These are phyloP conservation scores for Forbesichthys agassizii DNA, from an alignment of 2,113 vertebrate species.

Conservation along the genomic window DNA sequence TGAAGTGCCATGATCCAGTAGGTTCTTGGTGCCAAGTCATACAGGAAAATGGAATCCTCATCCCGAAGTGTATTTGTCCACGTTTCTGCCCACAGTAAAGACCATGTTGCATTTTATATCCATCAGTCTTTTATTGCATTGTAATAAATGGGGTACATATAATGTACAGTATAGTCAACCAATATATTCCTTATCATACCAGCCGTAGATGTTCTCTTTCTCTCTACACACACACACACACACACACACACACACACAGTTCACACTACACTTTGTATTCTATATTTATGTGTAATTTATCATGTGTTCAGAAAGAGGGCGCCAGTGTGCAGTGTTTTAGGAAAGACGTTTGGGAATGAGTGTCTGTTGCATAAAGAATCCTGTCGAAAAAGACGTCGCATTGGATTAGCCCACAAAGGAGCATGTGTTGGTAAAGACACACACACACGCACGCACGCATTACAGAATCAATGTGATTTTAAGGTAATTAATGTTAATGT, in stretches of 20 bases:
- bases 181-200: too few relatives aligned
- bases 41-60: constrained; percentile 45
- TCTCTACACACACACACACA: too few relatives aligned
- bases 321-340: constrained; percentile 78
- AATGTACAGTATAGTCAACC: too few relatives aligned
- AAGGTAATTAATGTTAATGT: constrained; percentile 14
- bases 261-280: neutral
- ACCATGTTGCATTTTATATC: neutral
- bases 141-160: neutral
- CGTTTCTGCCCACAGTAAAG: constrained; percentile 72
- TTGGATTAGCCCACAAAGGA: constrained; percentile 69
- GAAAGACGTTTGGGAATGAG: constrained; percentile 71
- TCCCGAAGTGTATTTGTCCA: constrained; percentile 78
- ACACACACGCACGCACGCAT: neutral
- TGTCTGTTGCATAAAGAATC: constrained; percentile 76
- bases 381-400: constrained; percentile 71
- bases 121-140: neutral
- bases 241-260: neutral
- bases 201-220: too few relatives aligned
- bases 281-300: constrained; percentile 32
- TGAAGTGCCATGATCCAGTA: constrained; percentile 73
- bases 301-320: constrained; percentile 65
- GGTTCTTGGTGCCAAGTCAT: constrained; percentile 78
- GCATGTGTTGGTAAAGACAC: constrained; percentile 69
- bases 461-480: too few relatives aligned